Base-by-base conservation (phyloP, 2,888 invertebrate genomes). In the Philonicus albiceps region DNA sequence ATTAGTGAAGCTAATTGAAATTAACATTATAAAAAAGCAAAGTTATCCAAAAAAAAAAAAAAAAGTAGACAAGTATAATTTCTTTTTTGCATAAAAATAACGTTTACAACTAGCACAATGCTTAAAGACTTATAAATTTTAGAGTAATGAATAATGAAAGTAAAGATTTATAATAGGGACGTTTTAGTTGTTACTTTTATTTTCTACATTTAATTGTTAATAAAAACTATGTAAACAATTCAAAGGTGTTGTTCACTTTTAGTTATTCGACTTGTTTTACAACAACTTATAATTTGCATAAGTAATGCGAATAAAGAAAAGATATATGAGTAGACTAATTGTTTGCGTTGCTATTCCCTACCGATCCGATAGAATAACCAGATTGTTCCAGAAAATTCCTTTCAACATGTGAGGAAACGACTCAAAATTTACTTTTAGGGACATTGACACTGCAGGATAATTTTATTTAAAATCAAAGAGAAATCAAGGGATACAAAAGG, bases 51-150 rank as follows among this genome's bases (percentile, higher is more conserved):
- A 81, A 81, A n/a, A 27, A 78, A 80, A n/a, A 80, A 81, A 81
- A 81, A 81, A 81, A 13, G 55, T 55, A 81, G 55, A 30, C 53
- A 22, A 81, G 34, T 81, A 49, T 81, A 81, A 81, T 53, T 81
- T 81, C 76, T 40, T 76, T n/a, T 76, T 40, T 76, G 37, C 27
- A 76, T 76, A 76, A 76, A 55, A 72, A 34, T 55, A 72, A 84
- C 64, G 64, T 72, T 55, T 37, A 72, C 64, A 84, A 84, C 84
- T 84, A 84, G 84, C 84, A 84, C 84, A 84, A 84, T 84, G 84
- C 84, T 84, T 84, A 84, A 84, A 84, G 84, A 84, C 84, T 84
- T 84, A 84, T 55, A 81, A 81, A 81, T 81, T 81, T 53, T 81
- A 81, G 53, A 81, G 43, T 43, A 78, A 37, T 43, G 55, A 81